Percentiles rank a stretch among this genome's conserved stretches.
These are phyloP conservation scores for Miichthys miiuy DNA, from an alignment of 2,797 vertebrate species.

Conservation along the genomic window DNA sequence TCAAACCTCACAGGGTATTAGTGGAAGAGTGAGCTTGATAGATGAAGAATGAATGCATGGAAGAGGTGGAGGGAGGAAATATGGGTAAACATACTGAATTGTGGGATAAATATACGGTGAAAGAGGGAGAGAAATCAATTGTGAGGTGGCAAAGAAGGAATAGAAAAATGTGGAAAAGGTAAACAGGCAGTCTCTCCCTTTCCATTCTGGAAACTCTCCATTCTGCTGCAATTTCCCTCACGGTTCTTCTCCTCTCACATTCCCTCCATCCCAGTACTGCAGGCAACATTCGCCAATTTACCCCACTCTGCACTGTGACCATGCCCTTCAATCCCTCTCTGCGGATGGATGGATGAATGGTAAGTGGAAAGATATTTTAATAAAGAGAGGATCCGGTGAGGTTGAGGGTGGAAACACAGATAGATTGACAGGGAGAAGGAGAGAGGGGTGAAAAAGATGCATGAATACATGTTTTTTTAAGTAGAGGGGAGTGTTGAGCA, in stretches of 20 bases:
- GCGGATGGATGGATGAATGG: slow-evolving; percentile 45
- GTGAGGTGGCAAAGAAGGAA: neutral
- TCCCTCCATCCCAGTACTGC: slow-evolving; percentile 30
- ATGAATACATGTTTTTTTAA: slow-evolving; percentile 50
- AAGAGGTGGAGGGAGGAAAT: slow-evolving; percentile 23
- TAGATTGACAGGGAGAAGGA: slow-evolving; percentile 31
- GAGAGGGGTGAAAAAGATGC: slow-evolving; percentile 2
- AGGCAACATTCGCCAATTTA: slow-evolving; percentile 49
- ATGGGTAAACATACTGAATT: slow-evolving; percentile 19
- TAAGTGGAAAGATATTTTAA: slow-evolving; percentile 43
- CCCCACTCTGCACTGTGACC: slow-evolving; percentile 45
- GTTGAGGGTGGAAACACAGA: slow-evolving; percentile 1
- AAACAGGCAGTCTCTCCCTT: slow-evolving; percentile 26
- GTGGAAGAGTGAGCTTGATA: slow-evolving; percentile 18
- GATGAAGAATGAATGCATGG: slow-evolving; percentile 12
- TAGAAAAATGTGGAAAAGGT: slow-evolving; percentile 26
- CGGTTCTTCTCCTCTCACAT: slow-evolving; percentile 21
- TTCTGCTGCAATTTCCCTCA: slow-evolving; percentile 38
- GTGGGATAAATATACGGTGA: slow-evolving; percentile 20
- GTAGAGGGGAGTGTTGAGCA: slow-evolving; percentile 4
- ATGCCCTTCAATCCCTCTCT: slow-evolving; percentile 38
- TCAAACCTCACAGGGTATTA: slow-evolving; percentile 22
- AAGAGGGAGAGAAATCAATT: slow-evolving; percentile 35
- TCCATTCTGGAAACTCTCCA: slow-evolving; percentile 33
- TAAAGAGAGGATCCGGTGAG: neutral